Base-by-base conservation (phyloP, 2,113 vertebrate species). In the Saccopteryx leptura region DNA sequence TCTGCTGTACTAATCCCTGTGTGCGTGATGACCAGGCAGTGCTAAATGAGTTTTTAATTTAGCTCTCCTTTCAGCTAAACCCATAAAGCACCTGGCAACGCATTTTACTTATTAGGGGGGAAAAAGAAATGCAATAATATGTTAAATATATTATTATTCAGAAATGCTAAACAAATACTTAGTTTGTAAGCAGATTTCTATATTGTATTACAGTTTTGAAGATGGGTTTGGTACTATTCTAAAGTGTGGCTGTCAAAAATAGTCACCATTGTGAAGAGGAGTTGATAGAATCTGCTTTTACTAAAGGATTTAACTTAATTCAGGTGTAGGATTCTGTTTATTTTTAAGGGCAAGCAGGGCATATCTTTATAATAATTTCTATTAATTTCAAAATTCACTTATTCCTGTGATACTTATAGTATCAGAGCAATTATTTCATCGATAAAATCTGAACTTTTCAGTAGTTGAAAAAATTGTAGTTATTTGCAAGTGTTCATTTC, bases 241-340 rank as follows among this genome's bases (percentile, higher is more conserved):
- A 95, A 98, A 98, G 89, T 96, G 97, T 96, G 97, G 74, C 92
- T 96, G 80, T 96, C 96, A 97, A 56, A 74, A 84, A 63, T 93
- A 95, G 60, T 95, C 91, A 94, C 60, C 92, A 10, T 96, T 97
- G 96, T 97, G 93, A 97, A 87, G 68, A 91, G 79, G 95, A 97
- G 95, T 96, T 96, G 90, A 96, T 58, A 7, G 87, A 95, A 88
- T 97, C 96, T 98, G 87, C 97, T 80, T 96, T 97, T 97, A 95
- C 96, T 97, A 97, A 97, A 95, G 91, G 71, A 97, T 97, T 93
- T 98, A 98, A 98, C 95, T 98, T 98, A 98, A 98, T 92, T 98
- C 96, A 96, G 83, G 90, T 97, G 97, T 97, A 88, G 92, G 94
- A 93, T 90, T 90, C 85, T 97, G 96, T 98, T 98, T 98, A 84